Conservation (phyloP, 2,888 invertebrate genomes). For the Tipula unca region DNA sequence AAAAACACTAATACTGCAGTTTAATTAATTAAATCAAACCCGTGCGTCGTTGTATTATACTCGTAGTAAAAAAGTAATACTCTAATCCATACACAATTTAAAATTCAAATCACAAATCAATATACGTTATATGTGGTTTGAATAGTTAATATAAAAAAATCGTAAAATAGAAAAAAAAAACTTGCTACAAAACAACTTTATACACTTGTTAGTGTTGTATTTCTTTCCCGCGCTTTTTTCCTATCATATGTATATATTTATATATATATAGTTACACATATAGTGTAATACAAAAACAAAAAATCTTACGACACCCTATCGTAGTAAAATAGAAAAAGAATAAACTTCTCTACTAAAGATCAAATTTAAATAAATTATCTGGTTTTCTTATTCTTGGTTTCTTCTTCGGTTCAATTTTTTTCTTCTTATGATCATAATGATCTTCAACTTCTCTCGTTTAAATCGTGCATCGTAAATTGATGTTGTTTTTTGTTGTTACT, state of each 20-base stretch:
- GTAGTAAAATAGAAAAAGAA: not conserved
- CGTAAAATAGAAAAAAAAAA: not conserved
- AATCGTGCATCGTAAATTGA: constrained; percentile 8
- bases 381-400: not conserved
- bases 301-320: constrained; percentile 4
- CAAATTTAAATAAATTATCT: constrained; percentile 14
- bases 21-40: not conserved
- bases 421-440: not conserved
- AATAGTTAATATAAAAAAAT: not conserved
- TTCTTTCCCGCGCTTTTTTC: constrained; percentile 9
- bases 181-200: not conserved
- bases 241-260: not conserved
- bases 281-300: not conserved
- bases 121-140: not conserved
- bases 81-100: not conserved
- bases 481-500: constrained; percentile 14
- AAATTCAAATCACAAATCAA: not conserved
- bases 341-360: not conserved
- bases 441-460: not conserved
- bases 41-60: not conserved
- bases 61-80: not conserved
- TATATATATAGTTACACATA: not conserved
- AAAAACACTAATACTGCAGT: not conserved
- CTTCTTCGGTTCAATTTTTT: not conserved
- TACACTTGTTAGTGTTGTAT: constrained; percentile 8